Evolutionary conservation across 2,113 vertebrate species (phyloP).

Genomic region (Thinocorus orbignyianus): DNA sequence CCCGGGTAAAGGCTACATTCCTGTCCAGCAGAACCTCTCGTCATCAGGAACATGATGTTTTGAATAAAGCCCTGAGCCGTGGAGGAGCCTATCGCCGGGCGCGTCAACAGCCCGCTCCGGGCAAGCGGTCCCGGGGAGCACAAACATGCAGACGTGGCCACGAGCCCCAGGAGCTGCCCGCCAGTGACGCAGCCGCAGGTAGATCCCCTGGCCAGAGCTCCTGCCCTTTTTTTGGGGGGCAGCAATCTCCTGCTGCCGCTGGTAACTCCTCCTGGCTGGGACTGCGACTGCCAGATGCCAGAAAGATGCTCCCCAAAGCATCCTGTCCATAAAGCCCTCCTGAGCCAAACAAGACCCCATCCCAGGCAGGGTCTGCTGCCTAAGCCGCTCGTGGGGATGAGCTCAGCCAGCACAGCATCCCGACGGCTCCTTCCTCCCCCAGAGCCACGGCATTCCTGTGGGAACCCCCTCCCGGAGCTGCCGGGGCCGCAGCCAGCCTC

Average conservation of each 20-base stretch:
- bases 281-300: accelerated
- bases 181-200: background rate
- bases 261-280: background rate
- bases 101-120: background rate
- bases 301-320: background rate
- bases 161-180: background rate
- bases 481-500: background rate
- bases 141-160: background rate
- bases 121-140: accelerated
- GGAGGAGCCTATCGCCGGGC: background rate
- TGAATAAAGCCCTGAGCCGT: background rate
- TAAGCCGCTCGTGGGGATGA: background rate
- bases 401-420: background rate
- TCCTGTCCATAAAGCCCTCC: accelerated
- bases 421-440: background rate
- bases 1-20: constrained; percentile 52
- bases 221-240: background rate
- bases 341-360: accelerated
- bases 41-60: constrained; percentile 1
- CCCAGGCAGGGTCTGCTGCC: background rate
- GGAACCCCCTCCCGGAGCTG: background rate
- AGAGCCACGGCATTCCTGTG: background rate
- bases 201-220: background rate
- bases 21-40: background rate
- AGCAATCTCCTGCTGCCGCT: accelerated